Conservation (phyloP, 2,888 invertebrate genomes). For the Pyrgus malvae region DNA sequence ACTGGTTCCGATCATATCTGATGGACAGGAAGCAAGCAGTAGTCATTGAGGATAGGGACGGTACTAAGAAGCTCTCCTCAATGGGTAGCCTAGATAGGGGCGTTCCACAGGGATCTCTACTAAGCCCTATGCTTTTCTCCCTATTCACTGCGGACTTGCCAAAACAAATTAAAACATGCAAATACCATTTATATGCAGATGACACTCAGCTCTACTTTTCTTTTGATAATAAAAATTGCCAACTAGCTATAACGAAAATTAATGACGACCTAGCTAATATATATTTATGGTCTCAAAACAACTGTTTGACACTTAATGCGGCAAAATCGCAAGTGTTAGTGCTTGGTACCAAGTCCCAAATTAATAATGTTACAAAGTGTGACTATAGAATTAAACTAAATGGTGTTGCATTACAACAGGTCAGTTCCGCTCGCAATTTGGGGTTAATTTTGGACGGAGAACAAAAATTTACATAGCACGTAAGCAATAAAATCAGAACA, state of each 20-base stretch:
- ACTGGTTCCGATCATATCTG: background rate
- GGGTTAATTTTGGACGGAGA: conserved; percentile 14
- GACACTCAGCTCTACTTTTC: too few relatives aligned
- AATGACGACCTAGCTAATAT: too few relatives aligned
- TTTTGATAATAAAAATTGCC: conserved; percentile 11
- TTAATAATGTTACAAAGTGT: too few relatives aligned
- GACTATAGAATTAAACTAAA: too few relatives aligned
- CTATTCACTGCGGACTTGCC: background rate
- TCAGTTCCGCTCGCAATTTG: too few relatives aligned
- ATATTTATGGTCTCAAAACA: too few relatives aligned
- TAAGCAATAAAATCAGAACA: background rate
- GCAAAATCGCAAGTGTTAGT: too few relatives aligned
- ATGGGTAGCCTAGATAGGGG: background rate
- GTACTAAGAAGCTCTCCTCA: background rate
- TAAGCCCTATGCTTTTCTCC: conserved; percentile 1
- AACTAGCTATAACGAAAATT: too few relatives aligned
- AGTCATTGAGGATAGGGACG: background rate
- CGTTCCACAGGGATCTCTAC: background rate
- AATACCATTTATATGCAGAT: background rate
- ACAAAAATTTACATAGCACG: conserved; percentile 10
- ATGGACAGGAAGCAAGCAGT: background rate
- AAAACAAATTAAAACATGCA: background rate
- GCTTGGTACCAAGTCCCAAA: too few relatives aligned
- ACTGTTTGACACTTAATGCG: too few relatives aligned
- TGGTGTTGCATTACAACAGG: too few relatives aligned